Evolutionary conservation across 1,140 invertebrate species (phyloP).

Genomic region (Eubasilissa regina): DNA sequence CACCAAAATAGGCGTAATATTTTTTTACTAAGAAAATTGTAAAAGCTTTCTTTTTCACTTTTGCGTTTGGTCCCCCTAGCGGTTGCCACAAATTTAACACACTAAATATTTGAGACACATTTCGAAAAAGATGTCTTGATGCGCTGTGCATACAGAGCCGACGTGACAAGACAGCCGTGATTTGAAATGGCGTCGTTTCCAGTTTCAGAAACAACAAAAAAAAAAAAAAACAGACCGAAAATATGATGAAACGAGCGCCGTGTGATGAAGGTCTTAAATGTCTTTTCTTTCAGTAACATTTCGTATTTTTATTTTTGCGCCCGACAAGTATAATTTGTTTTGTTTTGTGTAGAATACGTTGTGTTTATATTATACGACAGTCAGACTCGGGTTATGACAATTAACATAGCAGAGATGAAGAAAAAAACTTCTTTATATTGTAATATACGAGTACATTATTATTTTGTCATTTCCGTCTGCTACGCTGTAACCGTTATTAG

Average conservation of each 20-base stretch:
- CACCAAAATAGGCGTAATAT: too few relatives aligned
- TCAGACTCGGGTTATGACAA: too few relatives aligned
- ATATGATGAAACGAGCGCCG: not conserved
- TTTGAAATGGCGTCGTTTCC: conserved; percentile 10
- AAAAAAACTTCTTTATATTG: too few relatives aligned
- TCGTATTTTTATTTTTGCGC: not conserved
- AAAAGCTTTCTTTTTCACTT: not conserved
- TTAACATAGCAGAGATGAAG: too few relatives aligned
- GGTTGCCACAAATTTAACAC: not conserved
- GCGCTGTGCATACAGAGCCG: not conserved
- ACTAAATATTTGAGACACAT: not conserved
- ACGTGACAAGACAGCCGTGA: conserved; percentile 9
- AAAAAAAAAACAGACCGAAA: not conserved
- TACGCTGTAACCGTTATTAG: too few relatives aligned
- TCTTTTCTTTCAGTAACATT: not conserved
- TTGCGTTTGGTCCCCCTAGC: not conserved
- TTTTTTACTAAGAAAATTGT: too few relatives aligned
- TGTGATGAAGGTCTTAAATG: not conserved
- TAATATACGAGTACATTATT: too few relatives aligned
- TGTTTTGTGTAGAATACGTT: too few relatives aligned
- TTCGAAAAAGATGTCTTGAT: not conserved
- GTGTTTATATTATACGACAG: too few relatives aligned
- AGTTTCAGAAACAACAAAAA: not conserved
- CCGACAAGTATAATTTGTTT: too few relatives aligned
- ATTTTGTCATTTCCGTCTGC: too few relatives aligned